A percentile compares a stretch with the other conserved stretches of the same genome.
Conservation (phyloP, 92 coral and sea anemone genomes). For the Micromussa lordhowensis region DNA sequence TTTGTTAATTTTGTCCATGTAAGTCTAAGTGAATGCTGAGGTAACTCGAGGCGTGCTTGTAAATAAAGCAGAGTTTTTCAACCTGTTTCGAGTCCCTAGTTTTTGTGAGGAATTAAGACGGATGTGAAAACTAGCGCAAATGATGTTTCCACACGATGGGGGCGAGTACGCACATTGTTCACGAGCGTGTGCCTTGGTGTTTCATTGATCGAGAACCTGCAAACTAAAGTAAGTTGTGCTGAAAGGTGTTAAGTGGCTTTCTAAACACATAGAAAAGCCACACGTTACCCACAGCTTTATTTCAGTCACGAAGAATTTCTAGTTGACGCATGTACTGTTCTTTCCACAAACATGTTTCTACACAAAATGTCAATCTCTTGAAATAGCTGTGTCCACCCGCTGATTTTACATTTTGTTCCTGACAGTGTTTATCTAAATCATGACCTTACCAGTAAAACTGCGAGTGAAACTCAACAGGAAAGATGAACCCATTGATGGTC, state of each 20-base stretch:
- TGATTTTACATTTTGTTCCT: neutral
- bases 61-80: neutral
- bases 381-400: neutral
- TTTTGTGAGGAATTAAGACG: no score
- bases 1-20: no score
- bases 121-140: neutral
- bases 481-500: neutral
- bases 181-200: neutral
- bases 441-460: neutral
- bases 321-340: neutral
- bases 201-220: neutral
- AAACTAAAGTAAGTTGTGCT: neutral
- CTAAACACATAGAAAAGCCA: neutral
- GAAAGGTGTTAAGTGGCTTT: neutral
- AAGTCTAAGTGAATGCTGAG: neutral
- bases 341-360: neutral
- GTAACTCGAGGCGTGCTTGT: neutral
- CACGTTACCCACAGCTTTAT: neutral
- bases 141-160: no score
- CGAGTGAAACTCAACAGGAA: neutral
- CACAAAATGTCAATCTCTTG: neutral
- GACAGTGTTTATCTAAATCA: neutral
- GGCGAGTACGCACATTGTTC: neutral
- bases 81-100: neutral
- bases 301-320: neutral